Evolutionary conservation across 2,888 invertebrate genomes (phyloP), one percentile per base, ranked within the genome.

Genomic region (Lasioglossum lativentre): DNA sequence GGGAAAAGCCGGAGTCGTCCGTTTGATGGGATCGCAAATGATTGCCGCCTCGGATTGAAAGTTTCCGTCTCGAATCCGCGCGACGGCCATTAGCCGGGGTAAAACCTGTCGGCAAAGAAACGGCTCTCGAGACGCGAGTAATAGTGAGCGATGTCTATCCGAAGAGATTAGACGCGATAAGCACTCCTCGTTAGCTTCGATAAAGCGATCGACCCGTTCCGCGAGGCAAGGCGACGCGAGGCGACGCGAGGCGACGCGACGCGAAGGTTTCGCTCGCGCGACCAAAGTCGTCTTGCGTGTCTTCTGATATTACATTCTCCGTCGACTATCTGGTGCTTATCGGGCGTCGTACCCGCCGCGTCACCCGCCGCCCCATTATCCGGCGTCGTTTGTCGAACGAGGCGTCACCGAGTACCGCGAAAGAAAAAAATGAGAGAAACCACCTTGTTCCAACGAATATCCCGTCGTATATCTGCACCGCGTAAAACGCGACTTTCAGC

Each of bases 321-420:
- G 34, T 30, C 66, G 42, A 72, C 68, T 85, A 80, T 87, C 78
- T 79, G 42, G 34, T 73, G 63, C 82, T 88, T 88, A 88, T 88
- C 88, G 84, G 80, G n/a, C 88, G 76, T 76, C 83, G 88, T 86
- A 80, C 86, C 66, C 75, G 80, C 52, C 75, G 59, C 73, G 82
- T 74, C 87, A 75, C 30, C 59, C 72, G 63, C 72, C 75, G 38
- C 70, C 70, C 63, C 84, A 59, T 70, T 63, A 56, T 52, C 56
- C 56, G 56, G 16, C 34, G 56, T 45, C 38, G 38, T 47, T 76
- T 34, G 38, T 16, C 52, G 77, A 74, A n/a, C 83, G n/a, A 38
- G 34, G 16, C 34, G 75, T 38, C 38, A 27, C 34, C 47, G 52
- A 38, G 34, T 30, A 40, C 10, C 59, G 30, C 19, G 23, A 10